Evolutionary conservation across 2,888 invertebrate genomes (phyloP), one percentile per base, ranked within the genome.

Genomic region (Eristalis intricaria): DNA sequence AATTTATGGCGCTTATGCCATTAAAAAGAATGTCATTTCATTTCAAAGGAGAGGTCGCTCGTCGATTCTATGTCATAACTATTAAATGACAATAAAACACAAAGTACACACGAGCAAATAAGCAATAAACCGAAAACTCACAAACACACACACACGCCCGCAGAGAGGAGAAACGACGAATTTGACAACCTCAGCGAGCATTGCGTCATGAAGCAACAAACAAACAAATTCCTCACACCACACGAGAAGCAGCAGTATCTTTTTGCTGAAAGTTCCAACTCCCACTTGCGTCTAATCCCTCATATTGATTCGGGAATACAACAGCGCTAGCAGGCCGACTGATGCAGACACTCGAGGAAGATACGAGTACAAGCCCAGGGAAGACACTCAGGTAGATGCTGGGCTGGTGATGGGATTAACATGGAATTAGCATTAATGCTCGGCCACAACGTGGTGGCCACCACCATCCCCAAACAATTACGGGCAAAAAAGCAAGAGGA

Each of bases 381-480:
- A 50, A 78, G 38, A 65, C 58, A 60, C 13, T 60, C 63, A 66
- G 65, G 58, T 60, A 65, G 64, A 13, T 3, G 23, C 50, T 32
- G 40, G 40, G 29, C 58, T 63, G 56, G 22, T 40, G 19, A 43
- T 61, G 73, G 65, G 71, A 69, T 84, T 73, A 76, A 76, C 66
- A 71, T 66, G 76, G 63, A 77, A 81, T 81, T 66, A 76, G n/a
- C 60, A 84, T 79, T 76, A 82, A 76, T 80, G 84, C 64, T 74
- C 69, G 71, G 38, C 63, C 32, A 56, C 66, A 38, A 26, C 29
- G 10, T 61, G 76, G 35, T 69, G 38, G 32, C 35, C n/a, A 8
- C 26, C 63, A 10, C 32, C n/a, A 23, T 35, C 69, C 38, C 35
- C 19, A n/a, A n/a, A 19, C 38, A 8, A n/a, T 50, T 11, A 1